phyloP scores from a whole-genome alignment of 2,888 invertebrate genomes.

The Baronia brevicornis region DNA sequence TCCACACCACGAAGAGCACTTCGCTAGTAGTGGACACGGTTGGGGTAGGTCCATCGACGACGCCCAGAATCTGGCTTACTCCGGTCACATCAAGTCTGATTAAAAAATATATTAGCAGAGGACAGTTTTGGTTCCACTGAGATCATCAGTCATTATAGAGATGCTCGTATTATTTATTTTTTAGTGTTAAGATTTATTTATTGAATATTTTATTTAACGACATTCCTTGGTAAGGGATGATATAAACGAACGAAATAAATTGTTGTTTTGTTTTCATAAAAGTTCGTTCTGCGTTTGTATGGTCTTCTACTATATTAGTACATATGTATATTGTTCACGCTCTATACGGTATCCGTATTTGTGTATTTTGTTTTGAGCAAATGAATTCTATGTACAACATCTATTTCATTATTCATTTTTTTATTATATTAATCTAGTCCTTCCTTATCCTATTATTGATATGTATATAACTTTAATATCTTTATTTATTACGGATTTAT shows the following conservation, averaged over 20 bases:
- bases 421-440: slow-evolving; percentile 17
- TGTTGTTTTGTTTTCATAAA: slow-evolving; percentile 62
- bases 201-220: slow-evolving; percentile 50
- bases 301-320: slow-evolving; percentile 65
- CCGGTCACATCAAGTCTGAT: slow-evolving; percentile 68
- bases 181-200: slow-evolving; percentile 57
- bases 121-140: slow-evolving; percentile 31
- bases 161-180: slow-evolving; percentile 50
- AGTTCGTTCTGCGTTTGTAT: slow-evolving; percentile 64
- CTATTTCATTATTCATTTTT: slow-evolving; percentile 20
- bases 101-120: slow-evolving; percentile 30
- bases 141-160: slow-evolving; percentile 29
- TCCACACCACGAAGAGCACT: slow-evolving; percentile 75
- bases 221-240: slow-evolving; percentile 55
- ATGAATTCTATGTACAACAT: slow-evolving; percentile 21
- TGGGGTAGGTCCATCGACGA: slow-evolving; percentile 79
- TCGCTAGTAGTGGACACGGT: slow-evolving; percentile 72
- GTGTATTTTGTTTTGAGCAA: slow-evolving; percentile 57
- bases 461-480: slow-evolving; percentile 15
- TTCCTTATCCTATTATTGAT: slow-evolving; percentile 12
- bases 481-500: slow-evolving; percentile 15
- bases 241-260: slow-evolving; percentile 29
- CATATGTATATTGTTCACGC: slow-evolving; percentile 41
- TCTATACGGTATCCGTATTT: slow-evolving; percentile 72
- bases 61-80: slow-evolving; percentile 77